phyloP scores from a whole-genome alignment of 1,140 invertebrate genomes.

The Meloidogyne exigua region DNA sequence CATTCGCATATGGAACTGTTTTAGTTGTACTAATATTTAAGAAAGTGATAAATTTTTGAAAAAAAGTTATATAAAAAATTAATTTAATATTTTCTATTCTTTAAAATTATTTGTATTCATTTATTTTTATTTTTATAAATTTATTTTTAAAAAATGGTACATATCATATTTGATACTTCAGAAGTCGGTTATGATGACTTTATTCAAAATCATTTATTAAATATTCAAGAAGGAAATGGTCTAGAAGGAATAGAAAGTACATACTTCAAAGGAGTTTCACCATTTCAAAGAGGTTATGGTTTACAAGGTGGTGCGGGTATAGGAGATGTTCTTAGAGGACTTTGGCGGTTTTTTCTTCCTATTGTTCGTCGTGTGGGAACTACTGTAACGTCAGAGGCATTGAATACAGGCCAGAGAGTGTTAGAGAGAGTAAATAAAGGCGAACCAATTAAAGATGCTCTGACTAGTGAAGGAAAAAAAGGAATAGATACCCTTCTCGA shows the following conservation, averaged over 20 bases:
- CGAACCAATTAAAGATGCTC: background rate
- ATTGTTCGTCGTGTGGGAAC: background rate
- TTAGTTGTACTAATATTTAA: constrained; percentile 22
- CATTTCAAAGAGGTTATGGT: constrained; percentile 9
- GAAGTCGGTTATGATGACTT: constrained; percentile 10
- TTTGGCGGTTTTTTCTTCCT: constrained; percentile 18
- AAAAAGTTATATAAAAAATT: no score
- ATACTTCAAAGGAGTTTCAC: background rate
- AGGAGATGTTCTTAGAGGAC: constrained; percentile 6
- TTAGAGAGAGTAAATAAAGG: constrained; percentile 11
- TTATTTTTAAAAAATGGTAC: background rate
- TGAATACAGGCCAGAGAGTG: background rate
- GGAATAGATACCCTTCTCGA: background rate
- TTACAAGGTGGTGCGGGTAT: constrained; percentile 14
- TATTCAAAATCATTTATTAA: no score
- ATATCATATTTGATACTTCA: constrained; percentile 3
- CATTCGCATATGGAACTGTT: background rate
- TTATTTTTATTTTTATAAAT: no score
- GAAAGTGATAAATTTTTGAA: constrained; percentile 17
- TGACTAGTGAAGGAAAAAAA: constrained; percentile 7
- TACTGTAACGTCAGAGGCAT: background rate
- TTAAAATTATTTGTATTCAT: no score
- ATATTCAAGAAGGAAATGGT: no score
- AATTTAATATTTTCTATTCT: no score
- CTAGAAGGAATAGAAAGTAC: background rate